phyloP scores from a whole-genome alignment of 2,113 vertebrate species.

The Scopus umbretta region DNA sequence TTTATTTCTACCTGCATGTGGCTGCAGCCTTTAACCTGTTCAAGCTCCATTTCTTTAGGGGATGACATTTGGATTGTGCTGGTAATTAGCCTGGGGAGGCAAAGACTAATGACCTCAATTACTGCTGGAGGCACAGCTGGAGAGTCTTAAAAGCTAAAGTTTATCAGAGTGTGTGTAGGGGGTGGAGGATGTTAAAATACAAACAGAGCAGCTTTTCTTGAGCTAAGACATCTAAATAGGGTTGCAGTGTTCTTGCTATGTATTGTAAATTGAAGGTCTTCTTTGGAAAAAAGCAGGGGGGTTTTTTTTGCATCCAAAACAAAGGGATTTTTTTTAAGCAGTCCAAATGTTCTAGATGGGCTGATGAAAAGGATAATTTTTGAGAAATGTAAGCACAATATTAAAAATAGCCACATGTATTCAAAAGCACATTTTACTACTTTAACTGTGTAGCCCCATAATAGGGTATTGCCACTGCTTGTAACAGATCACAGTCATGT shows the following conservation, averaged over 20 bases:
- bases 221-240: not conserved
- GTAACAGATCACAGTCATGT: not conserved
- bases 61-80: slow-evolving; percentile 19
- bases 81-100: slow-evolving; percentile 32
- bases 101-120: slow-evolving; percentile 49
- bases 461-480: not conserved
- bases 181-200: not conserved
- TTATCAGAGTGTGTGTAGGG: not conserved
- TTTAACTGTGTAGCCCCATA: not conserved
- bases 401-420: fast-evolving
- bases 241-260: not conserved
- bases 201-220: not conserved
- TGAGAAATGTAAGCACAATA: not conserved
- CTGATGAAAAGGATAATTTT: not conserved
- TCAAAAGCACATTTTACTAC: not conserved
- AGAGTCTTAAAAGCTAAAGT: slow-evolving; percentile 37
- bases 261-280: not conserved
- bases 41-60: not conserved
- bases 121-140: slow-evolving; percentile 9
- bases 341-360: not conserved
- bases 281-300: not conserved
- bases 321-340: not conserved
- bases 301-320: too few species aligned
- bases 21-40: slow-evolving; percentile 4
- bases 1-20: not conserved